Evolutionary conservation across 2,888 invertebrate genomes (phyloP).

Genomic region (Nephrotoma flavescens): DNA sequence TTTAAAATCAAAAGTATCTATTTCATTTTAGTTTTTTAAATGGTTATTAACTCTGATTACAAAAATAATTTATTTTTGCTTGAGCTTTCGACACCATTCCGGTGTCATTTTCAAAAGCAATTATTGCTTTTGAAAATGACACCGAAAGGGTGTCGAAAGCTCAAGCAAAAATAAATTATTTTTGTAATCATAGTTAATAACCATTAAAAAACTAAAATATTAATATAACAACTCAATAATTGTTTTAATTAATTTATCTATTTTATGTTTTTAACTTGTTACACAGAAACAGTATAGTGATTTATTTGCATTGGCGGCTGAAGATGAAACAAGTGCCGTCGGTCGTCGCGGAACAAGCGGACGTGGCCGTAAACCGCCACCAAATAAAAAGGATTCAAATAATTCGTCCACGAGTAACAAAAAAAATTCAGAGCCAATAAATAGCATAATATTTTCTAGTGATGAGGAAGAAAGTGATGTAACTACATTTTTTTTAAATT

Average conservation of each 20-base stretch:
- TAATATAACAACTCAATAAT: no score
- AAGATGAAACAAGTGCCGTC: slow-evolving; percentile 57
- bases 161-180: no score
- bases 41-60: no score
- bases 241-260: no score
- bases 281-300: slow-evolving; percentile 74
- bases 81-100: no score
- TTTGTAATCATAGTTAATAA: no score
- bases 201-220: no score
- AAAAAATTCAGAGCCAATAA: slow-evolving; percentile 33
- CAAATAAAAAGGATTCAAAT: slow-evolving; percentile 35
- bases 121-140: no score
- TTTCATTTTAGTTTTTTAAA: no score
- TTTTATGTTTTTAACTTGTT: slow-evolving; percentile 10
- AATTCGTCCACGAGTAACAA: slow-evolving; percentile 28
- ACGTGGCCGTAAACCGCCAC: slow-evolving; percentile 42
- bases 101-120: no score
- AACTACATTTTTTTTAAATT: slow-evolving; percentile 16
- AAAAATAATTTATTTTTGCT: no score
- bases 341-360: slow-evolving; percentile 45
- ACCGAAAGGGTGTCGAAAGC: no score
- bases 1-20: background rate
- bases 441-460: slow-evolving; percentile 46
- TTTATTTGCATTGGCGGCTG: slow-evolving; percentile 77
- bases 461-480: slow-evolving; percentile 77